A percentile compares a stretch with the other conserved stretches of the same genome.
Conservation (phyloP, 1,140 invertebrate species). For the Heliothis virescens region DNA sequence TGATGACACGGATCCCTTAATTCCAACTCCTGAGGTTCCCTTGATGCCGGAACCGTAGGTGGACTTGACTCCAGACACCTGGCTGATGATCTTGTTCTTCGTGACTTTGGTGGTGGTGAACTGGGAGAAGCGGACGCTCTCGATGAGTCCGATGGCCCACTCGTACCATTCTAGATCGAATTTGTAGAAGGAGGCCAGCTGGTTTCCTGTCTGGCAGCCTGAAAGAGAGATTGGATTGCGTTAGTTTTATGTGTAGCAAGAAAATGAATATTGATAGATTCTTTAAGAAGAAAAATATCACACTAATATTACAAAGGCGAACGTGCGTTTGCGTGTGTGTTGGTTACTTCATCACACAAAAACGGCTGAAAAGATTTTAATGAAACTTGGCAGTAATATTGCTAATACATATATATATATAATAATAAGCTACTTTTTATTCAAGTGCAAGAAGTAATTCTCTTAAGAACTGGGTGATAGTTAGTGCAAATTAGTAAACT, state of each 20-base stretch:
- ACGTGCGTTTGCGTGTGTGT: too few species aligned
- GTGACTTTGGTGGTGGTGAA: slow-evolving; percentile 60
- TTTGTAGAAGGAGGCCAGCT: slow-evolving; percentile 83
- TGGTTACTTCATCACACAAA: too few species aligned
- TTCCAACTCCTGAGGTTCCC: neutral
- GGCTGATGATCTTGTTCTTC: slow-evolving; percentile 42
- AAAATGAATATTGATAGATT: too few species aligned
- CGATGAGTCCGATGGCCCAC: slow-evolving; percentile 78
- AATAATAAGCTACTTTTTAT: too few species aligned
- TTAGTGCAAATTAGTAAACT: too few species aligned
- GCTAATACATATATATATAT: too few species aligned
- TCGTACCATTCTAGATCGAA: slow-evolving; percentile 85
- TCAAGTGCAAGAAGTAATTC: too few species aligned
- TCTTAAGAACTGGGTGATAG: too few species aligned
- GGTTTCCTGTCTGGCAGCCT: slow-evolving; percentile 82
- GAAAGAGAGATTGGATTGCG: slow-evolving; percentile 41
- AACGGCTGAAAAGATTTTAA: too few species aligned
- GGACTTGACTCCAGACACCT: slow-evolving; percentile 45
- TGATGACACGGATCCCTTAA: neutral
- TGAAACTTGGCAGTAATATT: too few species aligned
- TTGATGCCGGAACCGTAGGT: slow-evolving; percentile 21
- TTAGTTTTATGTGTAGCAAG: neutral
- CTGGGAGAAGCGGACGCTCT: slow-evolving; percentile 73
- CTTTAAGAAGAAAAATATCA: too few species aligned
- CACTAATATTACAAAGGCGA: too few species aligned